phyloP scores from a whole-genome alignment of 2,113 vertebrate genomes.

The Psammodynastes pulverulentus region DNA sequence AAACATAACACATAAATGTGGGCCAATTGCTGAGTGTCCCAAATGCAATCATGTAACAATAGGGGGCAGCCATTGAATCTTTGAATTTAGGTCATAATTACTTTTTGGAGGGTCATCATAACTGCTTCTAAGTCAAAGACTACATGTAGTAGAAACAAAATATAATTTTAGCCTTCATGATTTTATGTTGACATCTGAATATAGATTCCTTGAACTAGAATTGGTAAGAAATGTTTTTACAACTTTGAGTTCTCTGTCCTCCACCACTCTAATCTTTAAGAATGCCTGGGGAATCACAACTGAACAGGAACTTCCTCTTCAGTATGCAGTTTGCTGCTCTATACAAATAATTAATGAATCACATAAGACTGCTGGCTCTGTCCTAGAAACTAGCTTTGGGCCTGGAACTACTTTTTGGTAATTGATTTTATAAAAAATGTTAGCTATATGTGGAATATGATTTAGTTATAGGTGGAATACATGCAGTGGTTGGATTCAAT shows the following conservation, averaged over 20 bases:
- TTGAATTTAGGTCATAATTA: not conserved
- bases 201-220: not conserved
- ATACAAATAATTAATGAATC: not conserved
- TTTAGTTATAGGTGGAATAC: not conserved
- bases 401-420: not conserved
- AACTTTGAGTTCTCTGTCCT: not conserved
- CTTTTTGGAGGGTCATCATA: not conserved
- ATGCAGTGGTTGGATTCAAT: too few relatives aligned
- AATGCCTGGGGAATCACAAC: not conserved
- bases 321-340: not conserved
- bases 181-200: not conserved
- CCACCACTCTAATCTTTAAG: not conserved
- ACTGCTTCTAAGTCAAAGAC: not conserved
- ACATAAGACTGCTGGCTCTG: not conserved
- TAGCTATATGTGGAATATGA: not conserved
- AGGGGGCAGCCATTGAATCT: not conserved
- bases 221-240: not conserved
- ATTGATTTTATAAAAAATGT: not conserved
- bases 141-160: not conserved
- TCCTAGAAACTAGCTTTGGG: not conserved
- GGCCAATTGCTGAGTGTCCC: too few relatives aligned
- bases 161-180: not conserved
- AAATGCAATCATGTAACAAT: not conserved
- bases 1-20: not conserved
- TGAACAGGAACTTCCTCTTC: not conserved